Evolutionary conservation across 1,140 invertebrate genomes (phyloP).

Genomic region (Zaprionus kolodkinae): DNA sequence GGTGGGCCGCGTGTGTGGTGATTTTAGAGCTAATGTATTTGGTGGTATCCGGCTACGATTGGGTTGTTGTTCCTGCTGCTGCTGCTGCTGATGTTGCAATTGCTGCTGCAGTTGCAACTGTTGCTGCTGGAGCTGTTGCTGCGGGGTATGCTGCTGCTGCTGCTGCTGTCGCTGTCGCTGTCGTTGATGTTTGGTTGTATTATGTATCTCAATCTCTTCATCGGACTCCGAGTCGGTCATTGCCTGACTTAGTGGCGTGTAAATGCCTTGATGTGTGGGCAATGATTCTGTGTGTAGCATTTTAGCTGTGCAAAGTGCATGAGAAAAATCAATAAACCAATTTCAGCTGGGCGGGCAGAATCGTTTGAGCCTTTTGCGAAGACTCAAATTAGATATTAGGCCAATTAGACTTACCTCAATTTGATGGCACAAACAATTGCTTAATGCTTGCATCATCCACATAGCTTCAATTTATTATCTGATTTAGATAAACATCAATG

Average conservation of each 20-base stretch:
- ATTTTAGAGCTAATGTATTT: slow-evolving; percentile 62
- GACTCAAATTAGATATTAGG: neutral
- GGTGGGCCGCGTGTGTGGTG: slow-evolving; percentile 59
- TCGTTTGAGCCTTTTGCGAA: neutral
- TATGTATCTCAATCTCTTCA: slow-evolving; percentile 88
- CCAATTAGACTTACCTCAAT: slow-evolving; percentile 39
- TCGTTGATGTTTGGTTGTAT: slow-evolving; percentile 69
- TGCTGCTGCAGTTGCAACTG: slow-evolving; percentile 25
- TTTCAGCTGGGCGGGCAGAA: neutral
- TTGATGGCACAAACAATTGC: slow-evolving; percentile 52
- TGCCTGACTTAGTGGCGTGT: slow-evolving; percentile 89
- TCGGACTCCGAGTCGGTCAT: slow-evolving; percentile 90
- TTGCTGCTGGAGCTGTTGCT: slow-evolving; percentile 32
- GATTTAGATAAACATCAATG: slow-evolving; percentile 60
- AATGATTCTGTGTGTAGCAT: slow-evolving; percentile 80
- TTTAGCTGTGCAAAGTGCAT: slow-evolving; percentile 62
- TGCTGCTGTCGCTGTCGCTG: slow-evolving; percentile 29
- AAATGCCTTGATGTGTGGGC: slow-evolving; percentile 86
- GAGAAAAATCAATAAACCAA: slow-evolving; percentile 66
- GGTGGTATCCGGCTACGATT: slow-evolving; percentile 73
- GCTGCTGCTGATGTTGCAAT: slow-evolving; percentile 14
- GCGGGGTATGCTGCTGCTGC: slow-evolving; percentile 12
- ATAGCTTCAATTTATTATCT: slow-evolving; percentile 54
- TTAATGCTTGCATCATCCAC: slow-evolving; percentile 68
- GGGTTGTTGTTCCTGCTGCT: slow-evolving; percentile 65